Conservation (phyloP, 2,113 vertebrate species). For the Phainopepla nitens region DNA sequence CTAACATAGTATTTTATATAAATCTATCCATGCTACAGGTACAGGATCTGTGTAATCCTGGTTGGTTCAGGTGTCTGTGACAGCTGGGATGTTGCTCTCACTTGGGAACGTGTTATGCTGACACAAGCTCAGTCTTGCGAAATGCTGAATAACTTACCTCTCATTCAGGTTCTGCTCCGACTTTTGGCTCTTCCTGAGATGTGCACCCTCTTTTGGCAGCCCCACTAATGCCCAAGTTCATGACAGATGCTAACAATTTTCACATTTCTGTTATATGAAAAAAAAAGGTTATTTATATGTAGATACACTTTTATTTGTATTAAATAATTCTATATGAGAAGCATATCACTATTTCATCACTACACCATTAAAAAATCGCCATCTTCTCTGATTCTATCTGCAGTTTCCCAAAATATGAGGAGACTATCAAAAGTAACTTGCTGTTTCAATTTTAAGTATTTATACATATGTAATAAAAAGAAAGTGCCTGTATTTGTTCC, state of each 20-base stretch:
- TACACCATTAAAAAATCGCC: not conserved
- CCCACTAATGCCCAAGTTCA: not conserved
- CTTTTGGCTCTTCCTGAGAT: not conserved
- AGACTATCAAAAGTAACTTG: not conserved
- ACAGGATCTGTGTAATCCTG: not conserved
- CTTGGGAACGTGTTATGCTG: not conserved
- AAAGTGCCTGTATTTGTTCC: not conserved
- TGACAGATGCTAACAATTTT: not conserved
- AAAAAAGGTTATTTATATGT: not conserved
- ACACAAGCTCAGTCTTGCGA: fast-evolving
- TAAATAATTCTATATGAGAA: not conserved
- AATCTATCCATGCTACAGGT: not conserved
- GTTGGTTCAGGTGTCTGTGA: not conserved
- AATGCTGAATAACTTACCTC: not conserved
- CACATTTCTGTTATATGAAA: not conserved
- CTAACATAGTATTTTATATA: not conserved
- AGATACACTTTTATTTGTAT: not conserved
- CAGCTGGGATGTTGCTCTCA: not conserved
- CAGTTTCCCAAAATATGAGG: not conserved
- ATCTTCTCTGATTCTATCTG: not conserved
- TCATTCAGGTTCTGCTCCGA: not conserved
- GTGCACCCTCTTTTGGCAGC: not conserved
- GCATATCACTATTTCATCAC: not conserved
- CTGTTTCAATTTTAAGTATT: not conserved
- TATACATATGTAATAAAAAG: not conserved